phyloP scores from a whole-genome alignment of 2,113 vertebrate genomes.

The Catagonus wagneri region DNA sequence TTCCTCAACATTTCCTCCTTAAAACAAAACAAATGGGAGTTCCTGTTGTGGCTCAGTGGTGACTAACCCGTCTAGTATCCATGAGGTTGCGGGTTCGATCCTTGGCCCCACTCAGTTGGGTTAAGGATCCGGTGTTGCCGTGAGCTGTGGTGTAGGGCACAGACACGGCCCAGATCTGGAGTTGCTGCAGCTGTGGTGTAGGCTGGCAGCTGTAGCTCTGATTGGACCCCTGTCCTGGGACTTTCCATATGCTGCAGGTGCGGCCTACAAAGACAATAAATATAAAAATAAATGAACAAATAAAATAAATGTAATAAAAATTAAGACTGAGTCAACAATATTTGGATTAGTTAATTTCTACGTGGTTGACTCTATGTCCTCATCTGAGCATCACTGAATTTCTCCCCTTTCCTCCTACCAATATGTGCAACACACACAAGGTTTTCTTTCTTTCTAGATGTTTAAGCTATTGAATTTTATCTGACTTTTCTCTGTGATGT shows the following conservation, averaged over 20 bases:
- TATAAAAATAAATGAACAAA: background rate
- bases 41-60: no score
- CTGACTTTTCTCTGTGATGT: background rate
- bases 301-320: background rate
- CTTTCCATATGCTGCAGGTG: no score
- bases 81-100: no score
- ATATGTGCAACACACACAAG: background rate
- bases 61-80: no score
- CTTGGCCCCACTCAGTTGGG: no score
- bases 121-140: no score
- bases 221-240: no score
- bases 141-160: no score
- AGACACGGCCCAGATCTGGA: no score
- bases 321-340: background rate
- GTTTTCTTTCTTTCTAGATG: background rate
- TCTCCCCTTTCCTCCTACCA: background rate
- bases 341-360: background rate
- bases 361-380: background rate
- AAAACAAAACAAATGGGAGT: constrained; percentile 7
- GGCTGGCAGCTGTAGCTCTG: no score
- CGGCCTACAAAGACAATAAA: no score
- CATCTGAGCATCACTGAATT: background rate
- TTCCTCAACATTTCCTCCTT: background rate
- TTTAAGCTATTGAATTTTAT: background rate
- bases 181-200: no score